Evolutionary conservation across 2,888 invertebrate genomes (phyloP).

Genomic region (Seladonia tumulorum): DNA sequence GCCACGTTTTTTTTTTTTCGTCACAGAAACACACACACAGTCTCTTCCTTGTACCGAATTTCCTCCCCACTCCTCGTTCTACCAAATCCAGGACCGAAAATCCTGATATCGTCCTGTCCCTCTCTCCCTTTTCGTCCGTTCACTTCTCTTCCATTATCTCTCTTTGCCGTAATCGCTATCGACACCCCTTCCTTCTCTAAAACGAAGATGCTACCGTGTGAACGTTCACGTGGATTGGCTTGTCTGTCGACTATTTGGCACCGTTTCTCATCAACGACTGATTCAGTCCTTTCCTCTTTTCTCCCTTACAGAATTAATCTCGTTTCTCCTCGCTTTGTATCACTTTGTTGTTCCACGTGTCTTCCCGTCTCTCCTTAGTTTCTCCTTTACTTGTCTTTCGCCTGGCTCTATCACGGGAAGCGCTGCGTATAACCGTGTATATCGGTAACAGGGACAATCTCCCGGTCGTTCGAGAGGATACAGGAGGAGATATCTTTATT

Average conservation of each 20-base stretch:
- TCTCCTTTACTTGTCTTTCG: conserved; percentile 11
- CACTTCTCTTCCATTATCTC: conserved; percentile 13
- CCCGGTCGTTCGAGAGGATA: conserved; percentile 76
- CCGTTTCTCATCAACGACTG: conserved; percentile 61
- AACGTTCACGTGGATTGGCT: conserved; percentile 69
- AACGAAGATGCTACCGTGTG: neutral
- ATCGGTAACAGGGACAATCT: conserved; percentile 73
- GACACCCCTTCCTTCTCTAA: conserved; percentile 34
- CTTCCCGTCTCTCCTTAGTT: neutral
- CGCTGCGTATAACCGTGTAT: conserved; percentile 75
- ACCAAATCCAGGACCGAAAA: too few species aligned
- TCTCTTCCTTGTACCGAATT: conserved; percentile 24
- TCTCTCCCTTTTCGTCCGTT: conserved; percentile 10
- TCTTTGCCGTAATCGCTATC: conserved; percentile 28
- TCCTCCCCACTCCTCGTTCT: neutral
- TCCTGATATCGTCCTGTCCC: conserved; percentile 11
- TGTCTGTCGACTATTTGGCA: conserved; percentile 76
- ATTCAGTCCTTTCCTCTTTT: conserved; percentile 9
- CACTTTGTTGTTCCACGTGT: neutral
- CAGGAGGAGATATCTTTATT: conserved; percentile 81
- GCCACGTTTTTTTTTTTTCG: neutral
- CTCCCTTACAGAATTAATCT: neutral
- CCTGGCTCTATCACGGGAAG: conserved; percentile 77
- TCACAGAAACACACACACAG: conserved; percentile 14
- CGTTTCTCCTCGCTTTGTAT: neutral